Evolutionary conservation across 2,797 vertebrate species (phyloP).

Genomic region (Myotis vivesi): DNA sequence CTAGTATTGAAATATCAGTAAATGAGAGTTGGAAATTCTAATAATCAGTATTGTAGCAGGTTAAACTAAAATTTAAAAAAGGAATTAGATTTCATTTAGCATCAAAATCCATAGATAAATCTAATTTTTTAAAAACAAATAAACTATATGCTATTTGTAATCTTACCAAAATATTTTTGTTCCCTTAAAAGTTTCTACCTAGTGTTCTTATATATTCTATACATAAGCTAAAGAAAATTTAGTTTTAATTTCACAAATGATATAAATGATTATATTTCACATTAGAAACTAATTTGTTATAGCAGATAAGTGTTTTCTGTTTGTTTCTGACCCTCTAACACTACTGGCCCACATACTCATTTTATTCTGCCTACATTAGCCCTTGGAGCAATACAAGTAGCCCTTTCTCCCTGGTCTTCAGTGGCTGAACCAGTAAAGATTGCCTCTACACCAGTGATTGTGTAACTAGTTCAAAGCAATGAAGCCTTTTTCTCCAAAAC

Average conservation of each 20-base stretch:
- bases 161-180: neutral
- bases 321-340: neutral
- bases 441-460: neutral
- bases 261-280: slow-evolving; percentile 10
- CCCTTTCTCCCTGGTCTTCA: neutral
- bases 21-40: neutral
- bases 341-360: neutral
- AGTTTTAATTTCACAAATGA: slow-evolving; percentile 21
- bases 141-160: neutral
- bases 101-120: neutral
- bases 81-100: slow-evolving; percentile 23
- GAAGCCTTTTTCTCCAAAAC: neutral
- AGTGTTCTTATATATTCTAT: neutral
- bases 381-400: neutral
- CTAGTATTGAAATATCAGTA: slow-evolving; percentile 18
- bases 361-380: neutral
- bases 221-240: slow-evolving; percentile 7
- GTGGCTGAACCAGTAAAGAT: neutral
- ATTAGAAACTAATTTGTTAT: neutral
- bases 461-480: neutral
- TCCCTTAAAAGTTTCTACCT: slow-evolving; percentile 11
- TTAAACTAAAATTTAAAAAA: slow-evolving; percentile 17
- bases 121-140: slow-evolving; percentile 17
- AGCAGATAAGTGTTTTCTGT: neutral
- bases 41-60: neutral